Conservation (phyloP, 1,140 invertebrate genomes). For the Sycophila sp. region DNA sequence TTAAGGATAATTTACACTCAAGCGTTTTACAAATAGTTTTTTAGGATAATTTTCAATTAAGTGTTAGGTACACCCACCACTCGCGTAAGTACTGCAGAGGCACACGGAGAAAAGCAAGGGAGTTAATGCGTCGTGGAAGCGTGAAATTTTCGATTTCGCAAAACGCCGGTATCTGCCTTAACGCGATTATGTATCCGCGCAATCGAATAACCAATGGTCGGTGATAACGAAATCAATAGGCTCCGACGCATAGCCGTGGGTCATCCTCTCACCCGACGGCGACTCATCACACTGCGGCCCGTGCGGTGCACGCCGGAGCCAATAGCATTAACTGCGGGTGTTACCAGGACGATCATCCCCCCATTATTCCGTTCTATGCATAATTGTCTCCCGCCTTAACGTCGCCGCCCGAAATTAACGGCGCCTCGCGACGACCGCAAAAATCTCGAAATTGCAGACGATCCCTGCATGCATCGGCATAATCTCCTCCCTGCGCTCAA, state of each 20-base stretch:
- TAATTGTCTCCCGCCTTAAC: conserved; percentile 40
- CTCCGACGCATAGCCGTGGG: conserved; percentile 33
- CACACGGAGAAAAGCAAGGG: no score
- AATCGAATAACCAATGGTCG: conserved; percentile 9
- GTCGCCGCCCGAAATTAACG: not conserved
- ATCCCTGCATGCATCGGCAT: no score
- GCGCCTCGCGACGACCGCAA: not conserved
- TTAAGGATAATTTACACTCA: no score
- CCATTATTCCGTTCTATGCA: conserved; percentile 44
- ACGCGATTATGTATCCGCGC: not conserved
- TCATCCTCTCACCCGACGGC: conserved; percentile 40
- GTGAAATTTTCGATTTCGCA: conserved; percentile 6
- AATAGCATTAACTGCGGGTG: conserved; percentile 47
- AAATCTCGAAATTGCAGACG: no score
- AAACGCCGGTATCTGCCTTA: not conserved
- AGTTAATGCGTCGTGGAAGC: no score
- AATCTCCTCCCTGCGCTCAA: no score
- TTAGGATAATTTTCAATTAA: no score
- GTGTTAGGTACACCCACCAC: no score
- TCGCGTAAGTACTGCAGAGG: no score
- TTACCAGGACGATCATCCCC: conserved; percentile 55
- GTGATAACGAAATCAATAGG: conserved; percentile 8
- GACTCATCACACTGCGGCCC: no score
- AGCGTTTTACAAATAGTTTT: no score
- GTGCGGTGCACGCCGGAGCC: conserved; percentile 42